These are phyloP conservation scores for Drosophila buzzatii DNA, from an alignment of 2,888 invertebrate genomes.

Conservation along the genomic window DNA sequence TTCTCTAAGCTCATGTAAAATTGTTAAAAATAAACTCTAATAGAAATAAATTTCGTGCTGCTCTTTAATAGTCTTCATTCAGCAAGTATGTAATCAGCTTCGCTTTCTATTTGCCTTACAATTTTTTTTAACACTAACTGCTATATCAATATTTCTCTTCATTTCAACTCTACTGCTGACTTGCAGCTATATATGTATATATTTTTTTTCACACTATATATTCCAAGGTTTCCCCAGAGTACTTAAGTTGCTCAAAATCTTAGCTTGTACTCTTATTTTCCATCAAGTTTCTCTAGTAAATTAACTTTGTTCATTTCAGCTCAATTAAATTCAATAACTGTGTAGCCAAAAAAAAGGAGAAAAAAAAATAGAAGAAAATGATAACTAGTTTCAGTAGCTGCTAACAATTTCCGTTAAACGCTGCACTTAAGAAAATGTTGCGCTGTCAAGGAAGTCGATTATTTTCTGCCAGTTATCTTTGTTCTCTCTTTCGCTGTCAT, in stretches of 20 bases:
- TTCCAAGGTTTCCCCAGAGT: too few relatives aligned
- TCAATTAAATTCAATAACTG: constrained; percentile 23
- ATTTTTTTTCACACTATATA: too few relatives aligned
- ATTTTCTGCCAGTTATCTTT: constrained; percentile 40
- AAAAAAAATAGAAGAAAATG: constrained; percentile 4
- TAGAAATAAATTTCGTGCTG: background rate
- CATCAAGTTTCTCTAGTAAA: constrained; percentile 17
- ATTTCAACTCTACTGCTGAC: background rate
- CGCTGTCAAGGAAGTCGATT: constrained; percentile 59
- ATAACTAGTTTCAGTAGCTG: constrained; percentile 33
- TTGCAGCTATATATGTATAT: background rate
- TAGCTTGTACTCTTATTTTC: constrained; percentile 11
- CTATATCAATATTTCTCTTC: background rate
- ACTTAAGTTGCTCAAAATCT: background rate
- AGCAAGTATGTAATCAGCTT: background rate
- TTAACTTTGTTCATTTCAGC: constrained; percentile 7
- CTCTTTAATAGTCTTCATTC: background rate
- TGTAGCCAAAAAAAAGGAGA: constrained; percentile 19
- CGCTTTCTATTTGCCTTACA: background rate
- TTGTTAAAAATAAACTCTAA: background rate
- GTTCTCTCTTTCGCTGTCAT: constrained; percentile 1
- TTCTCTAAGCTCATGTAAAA: too few relatives aligned
- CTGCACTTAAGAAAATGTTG: constrained; percentile 40
- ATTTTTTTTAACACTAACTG: background rate
- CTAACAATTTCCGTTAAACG: constrained; percentile 58